phyloP scores from a whole-genome alignment of 2,113 vertebrate species.

The Sturnus vulgaris region DNA sequence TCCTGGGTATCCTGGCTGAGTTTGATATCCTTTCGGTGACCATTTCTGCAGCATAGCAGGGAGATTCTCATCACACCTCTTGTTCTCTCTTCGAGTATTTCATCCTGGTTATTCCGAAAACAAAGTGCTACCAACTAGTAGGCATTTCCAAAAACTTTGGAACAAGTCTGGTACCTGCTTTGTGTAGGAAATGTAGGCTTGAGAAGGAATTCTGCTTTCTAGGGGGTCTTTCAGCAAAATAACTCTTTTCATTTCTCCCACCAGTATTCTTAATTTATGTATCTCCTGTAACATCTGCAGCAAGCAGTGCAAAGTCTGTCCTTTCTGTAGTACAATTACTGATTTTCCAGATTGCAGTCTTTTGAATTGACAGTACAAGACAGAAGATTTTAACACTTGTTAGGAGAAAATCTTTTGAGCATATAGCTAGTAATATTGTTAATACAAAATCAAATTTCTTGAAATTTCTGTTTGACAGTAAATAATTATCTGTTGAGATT shows the following conservation, averaged over 20 bases:
- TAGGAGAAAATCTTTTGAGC: not conserved
- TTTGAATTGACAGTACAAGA: not conserved
- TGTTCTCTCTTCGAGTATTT: not conserved
- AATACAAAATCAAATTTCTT: not conserved
- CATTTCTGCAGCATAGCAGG: not conserved
- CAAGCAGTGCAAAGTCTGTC: not conserved
- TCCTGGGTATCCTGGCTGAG: not conserved
- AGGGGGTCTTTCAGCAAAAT: not conserved
- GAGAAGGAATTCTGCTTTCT: not conserved
- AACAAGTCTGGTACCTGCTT: not conserved
- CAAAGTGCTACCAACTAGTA: not conserved
- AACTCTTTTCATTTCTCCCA: not conserved
- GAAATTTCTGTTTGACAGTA: not conserved
- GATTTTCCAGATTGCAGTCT: not conserved
- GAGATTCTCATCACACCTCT: not conserved
- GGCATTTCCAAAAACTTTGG: not conserved
- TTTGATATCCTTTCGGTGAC: not conserved
- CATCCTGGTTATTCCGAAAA: not conserved
- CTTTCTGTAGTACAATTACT: not conserved
- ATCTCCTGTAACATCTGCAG: not conserved
- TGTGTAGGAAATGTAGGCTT: not conserved
- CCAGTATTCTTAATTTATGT: fast-evolving
- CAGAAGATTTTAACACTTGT: not conserved
- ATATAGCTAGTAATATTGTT: not conserved
- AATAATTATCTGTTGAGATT: not conserved